Percentiles rank a stretch among this genome's conserved stretches.
Conservation (phyloP, 2,888 invertebrate genomes). For the Stenodema calcarata region DNA sequence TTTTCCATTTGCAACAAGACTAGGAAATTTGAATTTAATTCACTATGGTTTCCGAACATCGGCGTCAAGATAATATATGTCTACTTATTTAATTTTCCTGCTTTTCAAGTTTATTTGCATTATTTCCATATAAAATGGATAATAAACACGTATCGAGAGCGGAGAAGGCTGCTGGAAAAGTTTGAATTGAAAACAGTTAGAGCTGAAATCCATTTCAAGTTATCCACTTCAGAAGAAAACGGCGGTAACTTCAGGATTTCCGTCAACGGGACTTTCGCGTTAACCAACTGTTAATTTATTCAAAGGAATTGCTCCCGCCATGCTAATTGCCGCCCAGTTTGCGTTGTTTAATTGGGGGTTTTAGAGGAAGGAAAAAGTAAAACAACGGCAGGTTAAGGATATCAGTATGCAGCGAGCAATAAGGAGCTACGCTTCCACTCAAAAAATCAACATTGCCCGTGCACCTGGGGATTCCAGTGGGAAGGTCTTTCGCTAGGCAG, state of each 20-base stretch:
- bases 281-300: slow-evolving; percentile 2
- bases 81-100: background rate
- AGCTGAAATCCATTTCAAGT: background rate
- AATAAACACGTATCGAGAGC: background rate
- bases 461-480: background rate
- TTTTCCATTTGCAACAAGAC: too few species aligned
- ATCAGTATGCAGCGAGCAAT: background rate
- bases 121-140: background rate
- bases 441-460: background rate
- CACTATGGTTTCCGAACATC: background rate
- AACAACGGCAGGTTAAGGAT: background rate
- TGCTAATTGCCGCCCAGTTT: background rate
- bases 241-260: background rate
- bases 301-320: background rate
- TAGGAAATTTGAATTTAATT: too few species aligned
- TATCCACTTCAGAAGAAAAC: background rate
- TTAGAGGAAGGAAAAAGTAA: background rate
- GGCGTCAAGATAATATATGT: background rate
- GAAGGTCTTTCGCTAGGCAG: background rate
- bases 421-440: background rate
- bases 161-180: background rate
- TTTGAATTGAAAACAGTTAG: background rate
- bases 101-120: background rate
- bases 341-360: background rate
- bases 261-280: background rate